These are phyloP conservation scores for Xylota sylvarum DNA, from an alignment of 2,888 invertebrate genomes.

Conservation along the genomic window DNA sequence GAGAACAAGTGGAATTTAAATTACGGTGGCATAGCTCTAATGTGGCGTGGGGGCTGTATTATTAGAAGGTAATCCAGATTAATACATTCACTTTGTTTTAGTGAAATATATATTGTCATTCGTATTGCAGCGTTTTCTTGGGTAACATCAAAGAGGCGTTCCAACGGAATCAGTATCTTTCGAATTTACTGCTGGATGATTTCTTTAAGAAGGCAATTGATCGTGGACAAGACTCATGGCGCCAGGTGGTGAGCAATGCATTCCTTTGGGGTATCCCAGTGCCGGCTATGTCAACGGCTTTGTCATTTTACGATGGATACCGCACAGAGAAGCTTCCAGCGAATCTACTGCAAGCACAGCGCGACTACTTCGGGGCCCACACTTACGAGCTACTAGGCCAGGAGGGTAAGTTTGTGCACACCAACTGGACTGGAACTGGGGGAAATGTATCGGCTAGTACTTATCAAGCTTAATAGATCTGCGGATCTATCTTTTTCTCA, in stretches of 20 bases:
- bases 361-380: constrained; percentile 99
- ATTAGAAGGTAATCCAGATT: constrained; percentile 91
- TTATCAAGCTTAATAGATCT: constrained; percentile 89
- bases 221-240: constrained; percentile 93
- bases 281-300: constrained; percentile 96
- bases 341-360: constrained; percentile 97
- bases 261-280: constrained; percentile 95
- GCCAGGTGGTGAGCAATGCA: constrained; percentile 91
- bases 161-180: constrained; percentile 93
- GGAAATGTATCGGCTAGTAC: constrained; percentile 98
- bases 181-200: constrained; percentile 95
- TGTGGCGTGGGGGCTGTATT: constrained; percentile 99
- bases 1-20: constrained; percentile 97
- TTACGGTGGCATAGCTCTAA: constrained; percentile 98
- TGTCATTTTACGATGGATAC: constrained; percentile 99
- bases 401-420: constrained; percentile 96
- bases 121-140: constrained; percentile 89
- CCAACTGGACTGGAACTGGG: constrained; percentile 99
- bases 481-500: background rate
- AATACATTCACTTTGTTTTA: constrained; percentile 79
- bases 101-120: constrained; percentile 6
- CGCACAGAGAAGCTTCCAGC: constrained; percentile 94
- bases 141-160: constrained; percentile 97
- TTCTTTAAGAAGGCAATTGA: constrained; percentile 95
- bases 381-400: constrained; percentile 95